phyloP scores from a whole-genome alignment of 1,140 invertebrate genomes.

The Copidosoma floridanum region DNA sequence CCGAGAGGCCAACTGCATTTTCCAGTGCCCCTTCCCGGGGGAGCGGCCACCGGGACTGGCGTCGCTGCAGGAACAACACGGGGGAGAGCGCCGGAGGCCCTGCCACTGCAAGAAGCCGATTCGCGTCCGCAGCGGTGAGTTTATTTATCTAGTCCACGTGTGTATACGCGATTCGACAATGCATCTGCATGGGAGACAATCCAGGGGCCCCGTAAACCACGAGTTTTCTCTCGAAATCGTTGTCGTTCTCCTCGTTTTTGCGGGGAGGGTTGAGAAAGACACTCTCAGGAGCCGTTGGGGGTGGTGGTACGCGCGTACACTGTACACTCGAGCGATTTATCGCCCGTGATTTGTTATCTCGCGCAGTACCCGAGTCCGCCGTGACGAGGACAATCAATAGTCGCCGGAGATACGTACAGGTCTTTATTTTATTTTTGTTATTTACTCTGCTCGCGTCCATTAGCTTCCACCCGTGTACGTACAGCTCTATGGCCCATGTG shows the following conservation, averaged over 20 bases:
- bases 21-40: conserved; percentile 38
- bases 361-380: too few relatives aligned
- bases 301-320: not conserved
- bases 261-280: not conserved
- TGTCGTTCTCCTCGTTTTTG: too few relatives aligned
- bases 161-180: not conserved
- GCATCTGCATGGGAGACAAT: not conserved
- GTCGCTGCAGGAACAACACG: too few relatives aligned
- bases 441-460: not conserved
- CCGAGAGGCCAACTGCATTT: conserved; percentile 35
- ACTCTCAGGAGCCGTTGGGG: too few relatives aligned
- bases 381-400: not conserved
- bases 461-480: not conserved
- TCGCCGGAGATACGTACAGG: not conserved
- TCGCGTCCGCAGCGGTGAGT: conserved; percentile 25
- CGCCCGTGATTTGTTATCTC: conserved; percentile 10
- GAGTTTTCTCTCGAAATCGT: not conserved
- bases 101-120: conserved; percentile 35
- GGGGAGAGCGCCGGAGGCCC: conserved; percentile 7
- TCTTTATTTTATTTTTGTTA: not conserved
- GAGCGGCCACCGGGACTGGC: too few relatives aligned
- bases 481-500: too few relatives aligned
- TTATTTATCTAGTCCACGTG: conserved; percentile 12
- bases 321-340: not conserved
- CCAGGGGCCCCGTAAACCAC: too few relatives aligned